Percentiles rank a stretch among this genome's conserved stretches.
Evolutionary conservation across 1,140 invertebrate species (phyloP).

Genomic region (Dinothrombium tinctorium): DNA sequence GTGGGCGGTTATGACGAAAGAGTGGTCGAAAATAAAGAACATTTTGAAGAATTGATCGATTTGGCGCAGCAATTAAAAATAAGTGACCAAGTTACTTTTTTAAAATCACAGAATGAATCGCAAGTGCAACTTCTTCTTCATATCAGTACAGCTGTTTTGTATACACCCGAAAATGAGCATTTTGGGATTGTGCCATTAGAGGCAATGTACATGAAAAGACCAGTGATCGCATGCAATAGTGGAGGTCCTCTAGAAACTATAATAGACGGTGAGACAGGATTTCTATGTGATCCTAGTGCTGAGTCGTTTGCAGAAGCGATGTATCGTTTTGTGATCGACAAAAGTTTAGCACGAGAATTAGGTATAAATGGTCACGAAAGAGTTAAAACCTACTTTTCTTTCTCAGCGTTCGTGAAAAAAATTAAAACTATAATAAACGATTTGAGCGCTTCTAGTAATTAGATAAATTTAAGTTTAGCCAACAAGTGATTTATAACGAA

Average conservation of each 20-base stretch:
- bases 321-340: constrained; percentile 34
- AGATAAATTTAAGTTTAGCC: too few relatives aligned
- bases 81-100: constrained; percentile 48
- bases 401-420: constrained; percentile 48
- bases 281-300: constrained; percentile 41
- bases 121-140: constrained; percentile 56
- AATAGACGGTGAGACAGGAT: constrained; percentile 64
- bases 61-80: constrained; percentile 38
- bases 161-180: constrained; percentile 91
- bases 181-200: constrained; percentile 99
- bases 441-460: too few relatives aligned
- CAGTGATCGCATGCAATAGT: constrained; percentile 80
- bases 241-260: constrained; percentile 90
- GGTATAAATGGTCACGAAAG: constrained; percentile 41
- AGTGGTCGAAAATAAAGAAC: constrained; percentile 65
- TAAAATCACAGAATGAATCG: constrained; percentile 60
- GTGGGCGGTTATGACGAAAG: constrained; percentile 87
- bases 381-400: constrained; percentile 52
- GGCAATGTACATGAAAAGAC: constrained; percentile 79
- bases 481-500: too few relatives aligned
- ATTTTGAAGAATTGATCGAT: constrained; percentile 49
- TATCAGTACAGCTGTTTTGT: constrained; percentile 50
- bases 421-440: too few relatives aligned
- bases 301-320: constrained; percentile 54
- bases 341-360: constrained; percentile 30